Conservation (phyloP, 1,140 invertebrate genomes). For the Heliothis virescens region DNA sequence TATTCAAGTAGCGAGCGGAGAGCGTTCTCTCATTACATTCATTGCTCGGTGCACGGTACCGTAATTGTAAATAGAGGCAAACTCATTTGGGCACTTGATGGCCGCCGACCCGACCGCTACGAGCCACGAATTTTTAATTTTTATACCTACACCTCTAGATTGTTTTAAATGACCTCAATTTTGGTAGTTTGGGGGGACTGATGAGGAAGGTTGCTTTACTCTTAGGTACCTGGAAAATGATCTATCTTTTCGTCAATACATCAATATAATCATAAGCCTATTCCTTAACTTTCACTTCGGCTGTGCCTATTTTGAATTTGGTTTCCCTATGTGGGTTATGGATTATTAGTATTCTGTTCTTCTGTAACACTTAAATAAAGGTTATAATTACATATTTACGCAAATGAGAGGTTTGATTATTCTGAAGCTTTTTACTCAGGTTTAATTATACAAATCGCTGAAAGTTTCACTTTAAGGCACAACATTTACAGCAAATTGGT, state of each 20-base stretch:
- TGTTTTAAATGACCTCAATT: constrained; percentile 35
- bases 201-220: background rate
- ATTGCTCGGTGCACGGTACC: constrained; percentile 49
- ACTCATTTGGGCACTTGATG: constrained; percentile 65
- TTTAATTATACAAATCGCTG: constrained; percentile 6
- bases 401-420: too few species aligned
- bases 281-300: too few species aligned
- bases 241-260: too few species aligned
- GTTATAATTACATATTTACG: too few species aligned
- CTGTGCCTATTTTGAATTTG: too few species aligned
- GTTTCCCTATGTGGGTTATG: too few species aligned
- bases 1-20: constrained; percentile 52
- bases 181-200: constrained; percentile 1
- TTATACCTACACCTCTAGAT: constrained; percentile 47
- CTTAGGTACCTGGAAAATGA: too few species aligned
- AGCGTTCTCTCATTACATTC: constrained; percentile 60
- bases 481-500: background rate
- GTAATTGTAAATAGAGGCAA: constrained; percentile 66
- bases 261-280: too few species aligned
- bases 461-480: constrained; percentile 2
- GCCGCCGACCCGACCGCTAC: constrained; percentile 39
- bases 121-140: constrained; percentile 65
- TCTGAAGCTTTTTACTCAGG: too few species aligned
- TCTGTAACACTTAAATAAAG: too few species aligned
- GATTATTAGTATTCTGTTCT: too few species aligned